These are phyloP conservation scores for Agrochola lychnidis DNA, from an alignment of 2,888 invertebrate genomes.

Conservation along the genomic window DNA sequence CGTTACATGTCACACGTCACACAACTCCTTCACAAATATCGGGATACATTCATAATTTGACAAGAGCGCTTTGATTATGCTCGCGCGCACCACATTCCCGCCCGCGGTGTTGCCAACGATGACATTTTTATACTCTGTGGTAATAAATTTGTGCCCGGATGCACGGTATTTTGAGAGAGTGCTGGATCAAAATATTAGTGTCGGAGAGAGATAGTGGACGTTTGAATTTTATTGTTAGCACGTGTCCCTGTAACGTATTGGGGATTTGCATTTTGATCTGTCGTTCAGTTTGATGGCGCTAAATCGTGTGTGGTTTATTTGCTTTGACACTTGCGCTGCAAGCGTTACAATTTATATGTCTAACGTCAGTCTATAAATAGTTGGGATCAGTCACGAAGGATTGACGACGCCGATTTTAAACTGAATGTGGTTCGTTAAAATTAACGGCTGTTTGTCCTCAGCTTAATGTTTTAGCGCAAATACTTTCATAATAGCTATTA, in stretches of 20 bases:
- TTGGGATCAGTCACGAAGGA: slow-evolving; percentile 61
- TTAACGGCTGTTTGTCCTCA: slow-evolving; percentile 56
- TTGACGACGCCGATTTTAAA: slow-evolving; percentile 58
- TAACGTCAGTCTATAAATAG: slow-evolving; percentile 64
- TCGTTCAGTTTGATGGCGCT: slow-evolving; percentile 72
- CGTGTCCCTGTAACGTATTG: slow-evolving; percentile 74
- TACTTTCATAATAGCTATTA: slow-evolving; percentile 46
- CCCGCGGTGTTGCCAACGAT: slow-evolving; percentile 77
- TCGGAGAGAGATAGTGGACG: slow-evolving; percentile 71
- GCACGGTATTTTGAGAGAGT: slow-evolving; percentile 80
- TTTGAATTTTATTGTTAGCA: slow-evolving; percentile 82
- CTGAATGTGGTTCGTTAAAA: slow-evolving; percentile 49
- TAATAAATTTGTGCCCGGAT: slow-evolving; percentile 85
- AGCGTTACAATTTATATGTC: slow-evolving; percentile 64
- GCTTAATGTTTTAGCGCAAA: slow-evolving; percentile 49
- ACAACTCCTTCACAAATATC: slow-evolving; percentile 88
- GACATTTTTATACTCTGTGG: slow-evolving; percentile 83
- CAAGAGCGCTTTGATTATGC: slow-evolving; percentile 83
- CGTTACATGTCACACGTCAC: slow-evolving; percentile 83
- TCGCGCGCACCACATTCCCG: slow-evolving; percentile 70
- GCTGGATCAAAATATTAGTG: slow-evolving; percentile 82
- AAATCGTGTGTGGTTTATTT: slow-evolving; percentile 73
- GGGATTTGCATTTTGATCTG: slow-evolving; percentile 75
- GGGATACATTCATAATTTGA: slow-evolving; percentile 88
- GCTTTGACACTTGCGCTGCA: slow-evolving; percentile 64